phyloP scores from a whole-genome alignment of 2,113 vertebrate genomes.

The Catharus fuscescens region DNA sequence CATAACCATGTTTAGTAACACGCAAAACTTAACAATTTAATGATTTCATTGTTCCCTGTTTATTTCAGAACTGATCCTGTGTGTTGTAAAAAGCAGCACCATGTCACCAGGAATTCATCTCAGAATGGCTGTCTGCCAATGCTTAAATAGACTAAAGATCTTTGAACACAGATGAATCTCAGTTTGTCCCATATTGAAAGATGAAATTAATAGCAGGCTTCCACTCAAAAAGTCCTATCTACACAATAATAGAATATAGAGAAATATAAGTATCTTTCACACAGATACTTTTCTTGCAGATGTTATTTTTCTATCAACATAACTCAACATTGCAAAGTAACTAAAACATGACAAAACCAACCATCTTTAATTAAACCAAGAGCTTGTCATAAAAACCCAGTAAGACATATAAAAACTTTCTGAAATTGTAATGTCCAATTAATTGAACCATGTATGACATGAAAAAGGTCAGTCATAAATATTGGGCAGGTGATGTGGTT shows the following conservation, averaged over 20 bases:
- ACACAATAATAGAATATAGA: not conserved
- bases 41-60: not conserved
- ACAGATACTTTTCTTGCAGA: not conserved
- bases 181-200: not conserved
- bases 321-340: not conserved
- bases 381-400: not conserved
- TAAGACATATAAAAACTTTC: not conserved
- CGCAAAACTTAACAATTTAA: not conserved
- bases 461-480: not conserved
- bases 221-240: not conserved
- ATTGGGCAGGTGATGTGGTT: not conserved
- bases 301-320: not conserved
- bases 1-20: not conserved
- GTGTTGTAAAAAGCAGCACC: not conserved
- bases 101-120: not conserved
- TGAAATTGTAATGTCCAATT: not conserved
- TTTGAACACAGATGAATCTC: not conserved
- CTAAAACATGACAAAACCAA: not conserved
- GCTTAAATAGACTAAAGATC: not conserved
- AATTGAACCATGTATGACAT: not conserved
- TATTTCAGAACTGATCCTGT: not conserved
- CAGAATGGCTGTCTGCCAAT: not conserved
- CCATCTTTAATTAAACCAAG: not conserved
- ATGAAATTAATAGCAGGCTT: not conserved
- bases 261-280: not conserved